Evolutionary conservation across 2,888 invertebrate species (phyloP).

Genomic region (Corythucha ciliata): DNA sequence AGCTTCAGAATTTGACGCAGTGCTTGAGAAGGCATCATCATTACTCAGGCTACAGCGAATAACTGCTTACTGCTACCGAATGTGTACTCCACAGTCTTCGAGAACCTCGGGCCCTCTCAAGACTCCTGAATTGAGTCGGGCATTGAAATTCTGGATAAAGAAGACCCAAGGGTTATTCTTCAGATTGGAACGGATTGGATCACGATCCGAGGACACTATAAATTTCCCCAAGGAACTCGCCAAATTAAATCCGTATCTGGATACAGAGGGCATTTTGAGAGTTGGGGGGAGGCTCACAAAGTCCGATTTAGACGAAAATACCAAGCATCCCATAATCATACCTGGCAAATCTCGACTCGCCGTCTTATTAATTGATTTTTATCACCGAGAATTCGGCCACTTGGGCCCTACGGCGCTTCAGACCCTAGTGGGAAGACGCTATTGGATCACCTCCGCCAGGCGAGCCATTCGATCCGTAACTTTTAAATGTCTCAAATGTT

Average conservation of each 20-base stretch:
- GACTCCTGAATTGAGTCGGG: no score
- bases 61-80: no score
- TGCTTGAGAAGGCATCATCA: no score
- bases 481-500: conserved; percentile 21
- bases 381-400: conserved; percentile 21
- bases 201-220: no score
- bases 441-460: conserved; percentile 14
- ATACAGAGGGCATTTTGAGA: conserved; percentile 12
- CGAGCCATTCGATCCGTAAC: conserved; percentile 4
- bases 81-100: no score
- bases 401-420: conserved; percentile 20
- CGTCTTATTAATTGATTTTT: conserved; percentile 20
- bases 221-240: conserved; percentile 10
- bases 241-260: conserved; percentile 14
- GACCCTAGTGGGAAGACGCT: conserved; percentile 13
- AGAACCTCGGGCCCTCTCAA: no score
- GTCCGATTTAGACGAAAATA: conserved; percentile 6
- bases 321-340: conserved; percentile 16
- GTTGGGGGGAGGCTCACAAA: conserved; percentile 21
- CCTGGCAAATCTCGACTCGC: conserved; percentile 12
- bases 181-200: no score
- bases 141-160: no score
- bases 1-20: no score
- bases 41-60: no score
- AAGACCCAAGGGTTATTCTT: no score